These are phyloP conservation scores for Trichoplax adhaerens DNA, from an alignment of 37 sponge, comb jelly and placozoan species.

Conservation along the genomic window DNA sequence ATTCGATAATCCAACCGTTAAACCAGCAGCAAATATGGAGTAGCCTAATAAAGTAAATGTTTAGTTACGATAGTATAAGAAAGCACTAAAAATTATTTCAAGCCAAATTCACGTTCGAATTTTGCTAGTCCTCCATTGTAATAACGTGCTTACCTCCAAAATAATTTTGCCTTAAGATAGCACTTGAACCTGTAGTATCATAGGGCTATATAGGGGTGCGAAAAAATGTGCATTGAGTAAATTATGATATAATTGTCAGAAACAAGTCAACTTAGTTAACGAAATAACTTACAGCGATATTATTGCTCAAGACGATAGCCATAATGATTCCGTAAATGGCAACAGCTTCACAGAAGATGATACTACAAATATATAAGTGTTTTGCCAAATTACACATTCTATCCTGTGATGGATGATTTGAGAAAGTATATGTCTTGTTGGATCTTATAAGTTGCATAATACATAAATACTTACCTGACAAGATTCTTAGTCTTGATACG, in stretches of 20 bases:
- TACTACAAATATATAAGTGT: slow-evolving; percentile 14
- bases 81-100: too few relatives aligned
- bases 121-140: too few relatives aligned
- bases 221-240: too few relatives aligned
- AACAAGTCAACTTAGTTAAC: too few relatives aligned
- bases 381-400: background rate
- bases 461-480: slow-evolving; percentile 21
- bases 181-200: too few relatives aligned
- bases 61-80: background rate
- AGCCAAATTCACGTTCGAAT: too few relatives aligned
- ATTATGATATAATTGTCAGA: too few relatives aligned
- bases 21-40: slow-evolving; percentile 77
- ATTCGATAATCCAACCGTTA: slow-evolving; percentile 84
- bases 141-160: too few relatives aligned
- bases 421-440: background rate
- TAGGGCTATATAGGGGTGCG: too few relatives aligned
- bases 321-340: slow-evolving; percentile 99
- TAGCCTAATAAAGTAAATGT: slow-evolving; percentile 33
- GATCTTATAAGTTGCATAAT: background rate
- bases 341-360: slow-evolving; percentile 98
- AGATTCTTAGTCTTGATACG: slow-evolving; percentile 89
- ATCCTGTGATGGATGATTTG: background rate
- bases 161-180: too few relatives aligned
- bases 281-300: background rate
- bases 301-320: slow-evolving; percentile 77